These are phyloP conservation scores for Isaurus tuberculatus DNA, from an alignment of 92 coral and sea anemone species.

Conservation along the genomic window DNA sequence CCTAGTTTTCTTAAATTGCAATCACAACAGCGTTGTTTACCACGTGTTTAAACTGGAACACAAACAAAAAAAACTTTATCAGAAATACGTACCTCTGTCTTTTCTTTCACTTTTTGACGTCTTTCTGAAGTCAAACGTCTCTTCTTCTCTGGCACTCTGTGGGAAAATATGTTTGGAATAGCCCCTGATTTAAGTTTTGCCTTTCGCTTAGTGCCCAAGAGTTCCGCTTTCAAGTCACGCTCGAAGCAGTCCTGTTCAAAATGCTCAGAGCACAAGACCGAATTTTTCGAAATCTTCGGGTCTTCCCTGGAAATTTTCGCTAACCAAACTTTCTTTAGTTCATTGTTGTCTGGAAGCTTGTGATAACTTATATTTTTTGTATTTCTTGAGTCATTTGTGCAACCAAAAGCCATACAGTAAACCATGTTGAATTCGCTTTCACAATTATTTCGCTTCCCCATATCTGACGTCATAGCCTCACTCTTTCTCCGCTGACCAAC, in stretches of 20 bases:
- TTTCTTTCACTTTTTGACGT: constrained; percentile 30
- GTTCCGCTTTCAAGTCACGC: constrained; percentile 48
- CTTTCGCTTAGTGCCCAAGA: constrained; percentile 15
- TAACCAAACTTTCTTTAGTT: neutral
- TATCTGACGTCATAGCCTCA: constrained; percentile 31
- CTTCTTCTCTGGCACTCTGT: constrained; percentile 30
- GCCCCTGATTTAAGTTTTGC: constrained; percentile 30
- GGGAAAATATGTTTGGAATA: constrained; percentile 29
- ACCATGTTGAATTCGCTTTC: no score
- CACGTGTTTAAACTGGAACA: constrained; percentile 14
- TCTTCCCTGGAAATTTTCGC: constrained; percentile 19
- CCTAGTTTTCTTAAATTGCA: neutral
- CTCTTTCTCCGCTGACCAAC: constrained; percentile 18
- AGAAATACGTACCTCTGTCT: constrained; percentile 30
- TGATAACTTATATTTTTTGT: constrained; percentile 24
- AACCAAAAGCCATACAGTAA: constrained; percentile 20
- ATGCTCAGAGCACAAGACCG: constrained; percentile 47
- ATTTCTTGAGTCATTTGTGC: constrained; percentile 46
- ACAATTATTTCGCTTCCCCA: neutral
- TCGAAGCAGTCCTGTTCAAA: constrained; percentile 41
- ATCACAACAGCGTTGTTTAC: neutral
- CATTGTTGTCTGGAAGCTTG: constrained; percentile 18
- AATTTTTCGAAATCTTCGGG: constrained; percentile 12
- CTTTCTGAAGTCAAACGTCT: constrained; percentile 33
- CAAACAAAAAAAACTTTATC: constrained; percentile 1